Evolutionary conservation across 2,888 invertebrate genomes (phyloP).

Genomic region (Sesamia inferens): DNA sequence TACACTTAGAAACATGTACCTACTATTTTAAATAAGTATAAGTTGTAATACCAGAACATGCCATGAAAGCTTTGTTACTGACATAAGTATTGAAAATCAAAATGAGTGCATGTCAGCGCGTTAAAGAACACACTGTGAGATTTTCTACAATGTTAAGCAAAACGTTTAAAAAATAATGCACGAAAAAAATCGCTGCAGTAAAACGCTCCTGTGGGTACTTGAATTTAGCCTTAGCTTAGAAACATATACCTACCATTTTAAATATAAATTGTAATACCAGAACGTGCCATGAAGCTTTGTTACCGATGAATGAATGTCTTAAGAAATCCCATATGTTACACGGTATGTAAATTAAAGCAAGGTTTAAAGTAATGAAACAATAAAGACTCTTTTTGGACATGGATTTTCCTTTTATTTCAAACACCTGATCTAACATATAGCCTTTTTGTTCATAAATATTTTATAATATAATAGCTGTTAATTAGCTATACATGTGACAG

Average conservation of each 20-base stretch:
- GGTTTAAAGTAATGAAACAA: constrained; percentile 35
- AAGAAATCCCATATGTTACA: constrained; percentile 30
- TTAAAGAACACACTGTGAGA: too few species aligned
- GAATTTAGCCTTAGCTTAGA: neutral
- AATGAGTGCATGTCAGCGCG: too few species aligned
- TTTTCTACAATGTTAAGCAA: too few species aligned
- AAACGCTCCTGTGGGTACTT: too few species aligned
- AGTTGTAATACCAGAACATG: constrained; percentile 1
- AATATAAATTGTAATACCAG: neutral
- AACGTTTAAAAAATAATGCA: too few species aligned
- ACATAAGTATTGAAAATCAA: neutral
- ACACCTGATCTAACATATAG: constrained; percentile 47
- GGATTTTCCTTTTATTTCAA: constrained; percentile 26
- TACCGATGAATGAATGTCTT: neutral
- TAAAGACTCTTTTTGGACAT: constrained; percentile 33
- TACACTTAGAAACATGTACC: neutral
- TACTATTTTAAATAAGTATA: neutral
- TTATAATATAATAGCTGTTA: neutral
- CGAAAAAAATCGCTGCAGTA: too few species aligned
- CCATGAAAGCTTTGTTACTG: neutral
- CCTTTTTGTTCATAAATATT: neutral
- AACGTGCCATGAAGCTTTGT: constrained; percentile 1
- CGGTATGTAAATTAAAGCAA: constrained; percentile 13
- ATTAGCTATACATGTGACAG: neutral
- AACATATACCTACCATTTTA: neutral